Conservation (phyloP, 2,888 invertebrate genomes). For the Apodemia hepburni region DNA sequence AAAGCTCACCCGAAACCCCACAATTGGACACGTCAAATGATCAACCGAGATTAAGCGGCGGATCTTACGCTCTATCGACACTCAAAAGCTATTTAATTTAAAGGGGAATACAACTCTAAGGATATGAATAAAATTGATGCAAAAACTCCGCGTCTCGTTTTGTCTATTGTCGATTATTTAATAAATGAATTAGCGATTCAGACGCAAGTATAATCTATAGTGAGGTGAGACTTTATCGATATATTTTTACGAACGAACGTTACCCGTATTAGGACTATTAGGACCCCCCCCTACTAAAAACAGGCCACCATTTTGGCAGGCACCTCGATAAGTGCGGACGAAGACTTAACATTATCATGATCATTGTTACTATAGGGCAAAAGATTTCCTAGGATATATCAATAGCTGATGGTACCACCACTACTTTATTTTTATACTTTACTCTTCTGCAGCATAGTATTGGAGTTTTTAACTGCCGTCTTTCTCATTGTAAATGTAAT, state of each 20-base stretch:
- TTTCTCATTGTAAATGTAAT: no score
- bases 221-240: slow-evolving; percentile 23
- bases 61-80: slow-evolving; percentile 59
- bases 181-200: slow-evolving; percentile 47
- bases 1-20: slow-evolving; percentile 38
- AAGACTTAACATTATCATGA: no score
- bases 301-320: no score
- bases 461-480: no score
- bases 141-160: slow-evolving; percentile 36
- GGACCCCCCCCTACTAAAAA: not conserved
- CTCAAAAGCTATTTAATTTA: slow-evolving; percentile 52
- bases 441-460: no score
- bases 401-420: no score
- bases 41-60: slow-evolving; percentile 61
- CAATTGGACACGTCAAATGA: slow-evolving; percentile 50
- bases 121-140: slow-evolving; percentile 37
- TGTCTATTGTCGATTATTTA: slow-evolving; percentile 39
- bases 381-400: no score
- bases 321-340: no score
- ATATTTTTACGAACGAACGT: not conserved
- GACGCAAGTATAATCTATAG: slow-evolving; percentile 27
- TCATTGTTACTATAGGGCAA: no score
- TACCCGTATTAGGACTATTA: not conserved
- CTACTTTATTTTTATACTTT: no score
- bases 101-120: slow-evolving; percentile 29